Conservation (phyloP, 2,888 invertebrate genomes). For the Callinectes sapidus region DNA sequence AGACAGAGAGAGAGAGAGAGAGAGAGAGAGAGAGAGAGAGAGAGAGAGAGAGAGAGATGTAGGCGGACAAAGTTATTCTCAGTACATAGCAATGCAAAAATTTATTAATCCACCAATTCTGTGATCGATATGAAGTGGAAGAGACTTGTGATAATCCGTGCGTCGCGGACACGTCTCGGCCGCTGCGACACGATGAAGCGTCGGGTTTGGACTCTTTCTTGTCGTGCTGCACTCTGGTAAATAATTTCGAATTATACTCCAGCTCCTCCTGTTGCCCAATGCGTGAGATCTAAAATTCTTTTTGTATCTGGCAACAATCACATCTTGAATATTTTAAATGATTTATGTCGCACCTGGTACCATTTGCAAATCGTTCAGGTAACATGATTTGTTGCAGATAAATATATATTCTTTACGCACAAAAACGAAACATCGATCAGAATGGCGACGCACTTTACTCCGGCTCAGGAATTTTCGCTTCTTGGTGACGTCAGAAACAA, state of each 20-base stretch:
- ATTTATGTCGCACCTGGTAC: slow-evolving; percentile 49
- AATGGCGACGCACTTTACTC: not conserved
- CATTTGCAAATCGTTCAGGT: slow-evolving; percentile 59
- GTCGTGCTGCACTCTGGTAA: slow-evolving; percentile 14
- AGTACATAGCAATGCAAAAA: too few species aligned
- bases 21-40: slow-evolving; percentile 20
- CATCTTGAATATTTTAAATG: slow-evolving; percentile 61
- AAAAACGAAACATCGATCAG: slow-evolving; percentile 52
- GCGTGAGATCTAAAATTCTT: slow-evolving; percentile 52
- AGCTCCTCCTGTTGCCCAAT: slow-evolving; percentile 22
- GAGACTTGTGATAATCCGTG: not conserved
- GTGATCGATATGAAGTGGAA: not conserved
- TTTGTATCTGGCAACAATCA: slow-evolving; percentile 62
- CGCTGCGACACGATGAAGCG: not conserved
- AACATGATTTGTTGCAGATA: slow-evolving; percentile 52
- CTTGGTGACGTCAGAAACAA: slow-evolving; percentile 44
- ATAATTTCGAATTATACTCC: slow-evolving; percentile 43
- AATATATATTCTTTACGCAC: slow-evolving; percentile 50
- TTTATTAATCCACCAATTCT: not conserved
- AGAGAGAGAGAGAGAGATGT: not conserved
- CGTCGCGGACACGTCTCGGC: not conserved
- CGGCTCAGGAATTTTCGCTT: slow-evolving; percentile 36
- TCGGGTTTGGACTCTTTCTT: not conserved
- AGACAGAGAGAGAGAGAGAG: not conserved
- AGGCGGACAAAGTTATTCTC: too few species aligned